Conservation (phyloP, 2,888 invertebrate genomes). For the Pomacea canaliculata region DNA sequence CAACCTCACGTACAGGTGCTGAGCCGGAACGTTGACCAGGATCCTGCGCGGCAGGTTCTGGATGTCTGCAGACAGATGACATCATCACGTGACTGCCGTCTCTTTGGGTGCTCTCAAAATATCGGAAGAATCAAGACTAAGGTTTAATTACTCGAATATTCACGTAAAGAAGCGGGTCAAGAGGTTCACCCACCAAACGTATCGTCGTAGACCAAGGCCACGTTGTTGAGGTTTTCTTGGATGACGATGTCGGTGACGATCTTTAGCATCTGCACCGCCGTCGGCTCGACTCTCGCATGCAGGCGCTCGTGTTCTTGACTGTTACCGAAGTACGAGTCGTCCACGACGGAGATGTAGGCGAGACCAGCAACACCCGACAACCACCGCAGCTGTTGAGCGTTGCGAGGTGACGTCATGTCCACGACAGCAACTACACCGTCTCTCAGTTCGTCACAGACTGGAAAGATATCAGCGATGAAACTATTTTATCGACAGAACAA, state of each 20-base stretch:
- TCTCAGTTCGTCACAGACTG: constrained; percentile 51
- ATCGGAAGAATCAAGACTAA: too few relatives aligned
- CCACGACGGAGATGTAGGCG: constrained; percentile 54
- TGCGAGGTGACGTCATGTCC: constrained; percentile 53
- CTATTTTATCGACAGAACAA: too few relatives aligned
- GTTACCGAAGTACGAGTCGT: constrained; percentile 37
- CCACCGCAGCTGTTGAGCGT: constrained; percentile 52
- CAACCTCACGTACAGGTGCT: constrained; percentile 82
- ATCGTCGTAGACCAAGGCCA: constrained; percentile 90
- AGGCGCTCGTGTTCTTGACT: constrained; percentile 11
- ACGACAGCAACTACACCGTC: constrained; percentile 47
- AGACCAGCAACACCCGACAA: constrained; percentile 54
- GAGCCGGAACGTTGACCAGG: constrained; percentile 88
- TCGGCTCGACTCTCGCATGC: constrained; percentile 77
- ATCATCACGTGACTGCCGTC: too few relatives aligned
- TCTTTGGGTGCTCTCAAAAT: too few relatives aligned
- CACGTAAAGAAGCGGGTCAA: too few relatives aligned
- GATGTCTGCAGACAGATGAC: constrained; percentile 77
- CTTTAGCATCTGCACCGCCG: constrained; percentile 87
- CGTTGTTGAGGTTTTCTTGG: constrained; percentile 89
- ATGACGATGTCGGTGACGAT: constrained; percentile 84
- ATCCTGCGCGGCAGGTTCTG: constrained; percentile 93
- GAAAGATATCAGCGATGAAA: neutral
- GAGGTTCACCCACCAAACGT: constrained; percentile 78
- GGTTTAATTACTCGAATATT: too few relatives aligned